Evolutionary conservation across 2,797 vertebrate genomes (phyloP).

Genomic region (Toxotes lorentzi): DNA sequence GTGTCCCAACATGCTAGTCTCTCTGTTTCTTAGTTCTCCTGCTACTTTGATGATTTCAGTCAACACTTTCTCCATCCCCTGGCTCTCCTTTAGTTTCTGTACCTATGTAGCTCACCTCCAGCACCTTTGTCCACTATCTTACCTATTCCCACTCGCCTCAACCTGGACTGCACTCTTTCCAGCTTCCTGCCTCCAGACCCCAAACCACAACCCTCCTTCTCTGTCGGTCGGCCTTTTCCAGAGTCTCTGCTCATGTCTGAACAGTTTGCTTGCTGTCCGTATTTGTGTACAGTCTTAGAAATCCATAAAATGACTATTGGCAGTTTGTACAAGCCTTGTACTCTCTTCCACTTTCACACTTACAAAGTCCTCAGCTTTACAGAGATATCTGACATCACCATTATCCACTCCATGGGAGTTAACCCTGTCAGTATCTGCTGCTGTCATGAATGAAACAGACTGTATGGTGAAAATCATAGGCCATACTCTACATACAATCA

Average conservation of each 20-base stretch:
- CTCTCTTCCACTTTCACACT: slow-evolving; percentile 6
- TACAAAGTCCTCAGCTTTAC: not conserved
- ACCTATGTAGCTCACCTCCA: not conserved
- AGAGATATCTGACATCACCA: slow-evolving; percentile 1
- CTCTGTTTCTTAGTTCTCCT: not conserved
- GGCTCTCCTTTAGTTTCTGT: not conserved
- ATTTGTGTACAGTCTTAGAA: not conserved
- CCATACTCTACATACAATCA: not conserved
- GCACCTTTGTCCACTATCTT: not conserved
- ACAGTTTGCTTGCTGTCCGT: not conserved
- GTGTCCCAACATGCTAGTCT: not conserved
- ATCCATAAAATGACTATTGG: not conserved
- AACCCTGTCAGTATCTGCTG: not conserved
- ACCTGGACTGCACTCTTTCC: not conserved
- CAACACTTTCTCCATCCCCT: not conserved
- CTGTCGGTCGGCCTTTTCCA: not conserved
- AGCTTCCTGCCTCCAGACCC: not conserved
- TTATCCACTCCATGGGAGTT: not conserved
- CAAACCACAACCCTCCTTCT: not conserved
- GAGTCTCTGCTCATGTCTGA: not conserved
- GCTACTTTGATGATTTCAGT: slow-evolving; percentile 3
- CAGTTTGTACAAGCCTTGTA: slow-evolving; percentile 1
- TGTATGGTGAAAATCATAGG: not conserved
- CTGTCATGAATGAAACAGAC: not conserved
- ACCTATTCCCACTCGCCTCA: not conserved